Evolutionary conservation across 2,797 vertebrate species (phyloP), one percentile per base, ranked within the genome.

Genomic region (Channa striata): DNA sequence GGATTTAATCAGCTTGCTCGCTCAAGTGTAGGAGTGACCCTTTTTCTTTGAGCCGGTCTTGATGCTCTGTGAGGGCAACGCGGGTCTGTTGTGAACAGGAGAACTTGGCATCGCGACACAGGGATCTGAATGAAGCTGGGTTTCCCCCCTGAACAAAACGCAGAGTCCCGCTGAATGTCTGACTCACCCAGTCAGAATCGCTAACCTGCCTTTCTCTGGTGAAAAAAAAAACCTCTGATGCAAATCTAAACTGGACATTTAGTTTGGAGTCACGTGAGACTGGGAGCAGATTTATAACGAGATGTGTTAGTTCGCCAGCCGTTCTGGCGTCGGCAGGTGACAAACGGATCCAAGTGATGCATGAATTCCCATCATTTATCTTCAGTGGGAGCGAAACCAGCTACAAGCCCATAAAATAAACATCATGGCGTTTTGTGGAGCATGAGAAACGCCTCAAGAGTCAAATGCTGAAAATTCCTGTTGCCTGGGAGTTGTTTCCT

Each of bases 141-240:
- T 30, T 30, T 3, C 4, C 68, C 61, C 56, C 47, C 23, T 37
- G 59, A n/a, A n/a, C n/a, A n/a, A n/a, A n/a, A n/a, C n/a, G n/a
- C n/a, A n/a, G n/a, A n/a, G n/a, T n/a, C n/a, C n/a, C n/a, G 5
- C n/a, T 60, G 13, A 40, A 46, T 11, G 65, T 63, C 71, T 80
- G 68, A 10, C 47, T 40, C 12, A 9, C 11, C 6, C 57, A 58
- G 73, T 39, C 59, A 25, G 13, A 39, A 39, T 39, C 37, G 12
- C 11, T 39, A 39, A 30, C 6, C n/a, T 4, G 25, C 25, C 25
- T 39, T 13, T 43, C 9, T 46, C 48, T 49, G 16, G 21, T 57
- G 4, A 12, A 19, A 10, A 25, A 12, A 19, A 10, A 25, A 53
- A 30, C 12, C 12, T 30, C 25, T 30, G 25, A 30, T 30, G 25